Evolutionary conservation across 2,888 invertebrate genomes (phyloP).

Genomic region (Tupiocoris notatus): DNA sequence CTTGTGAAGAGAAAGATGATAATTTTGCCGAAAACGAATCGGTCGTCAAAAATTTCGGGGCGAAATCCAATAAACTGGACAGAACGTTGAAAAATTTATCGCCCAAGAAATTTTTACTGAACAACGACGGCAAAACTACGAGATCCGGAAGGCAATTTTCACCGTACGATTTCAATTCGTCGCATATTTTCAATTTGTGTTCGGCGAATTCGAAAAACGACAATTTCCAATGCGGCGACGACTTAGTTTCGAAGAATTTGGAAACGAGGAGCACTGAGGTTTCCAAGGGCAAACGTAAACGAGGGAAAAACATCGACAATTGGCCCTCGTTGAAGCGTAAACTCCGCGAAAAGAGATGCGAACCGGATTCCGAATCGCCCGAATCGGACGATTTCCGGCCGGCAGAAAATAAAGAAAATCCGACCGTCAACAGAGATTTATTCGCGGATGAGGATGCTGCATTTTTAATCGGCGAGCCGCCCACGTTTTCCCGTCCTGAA

Average conservation of each 20-base stretch:
- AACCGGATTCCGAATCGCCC: neutral
- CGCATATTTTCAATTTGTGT: neutral
- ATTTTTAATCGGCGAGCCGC: neutral
- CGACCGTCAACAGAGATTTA: neutral
- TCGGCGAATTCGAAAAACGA: neutral
- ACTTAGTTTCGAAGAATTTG: neutral
- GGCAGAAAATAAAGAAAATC: neutral
- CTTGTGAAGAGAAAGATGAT: too few relatives aligned
- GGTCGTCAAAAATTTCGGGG: too few relatives aligned
- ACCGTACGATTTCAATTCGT: conserved; percentile 25
- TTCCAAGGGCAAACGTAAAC: neutral
- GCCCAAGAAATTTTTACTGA: conserved; percentile 23
- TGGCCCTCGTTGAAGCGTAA: neutral
- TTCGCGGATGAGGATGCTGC: neutral
- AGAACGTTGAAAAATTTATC: conserved; percentile 28
- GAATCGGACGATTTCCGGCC: neutral
- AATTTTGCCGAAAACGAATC: too few relatives aligned
- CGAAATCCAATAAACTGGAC: too few relatives aligned
- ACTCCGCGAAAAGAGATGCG: neutral
- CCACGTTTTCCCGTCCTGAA: neutral
- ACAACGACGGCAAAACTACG: conserved; percentile 28
- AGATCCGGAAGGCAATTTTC: conserved; percentile 31
- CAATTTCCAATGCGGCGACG: neutral
- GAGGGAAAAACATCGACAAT: neutral
- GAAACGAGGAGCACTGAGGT: neutral